Evolutionary conservation across 2,888 invertebrate species (phyloP).

Genomic region (Podotricha telesiphe): DNA sequence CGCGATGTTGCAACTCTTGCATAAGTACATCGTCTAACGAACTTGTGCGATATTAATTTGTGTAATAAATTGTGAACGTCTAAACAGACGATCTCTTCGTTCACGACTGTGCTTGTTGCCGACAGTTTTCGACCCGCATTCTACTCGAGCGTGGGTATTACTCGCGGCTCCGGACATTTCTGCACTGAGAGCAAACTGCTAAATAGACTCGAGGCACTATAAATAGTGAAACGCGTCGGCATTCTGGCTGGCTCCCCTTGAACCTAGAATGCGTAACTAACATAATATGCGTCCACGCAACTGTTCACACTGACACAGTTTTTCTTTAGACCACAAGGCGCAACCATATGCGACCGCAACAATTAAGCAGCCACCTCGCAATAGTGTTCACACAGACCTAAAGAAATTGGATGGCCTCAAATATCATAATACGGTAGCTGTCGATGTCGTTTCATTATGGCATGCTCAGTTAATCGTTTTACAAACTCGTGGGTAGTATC

Average conservation of each 20-base stretch:
- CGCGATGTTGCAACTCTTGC: constrained; percentile 55
- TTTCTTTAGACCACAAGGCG: constrained; percentile 75
- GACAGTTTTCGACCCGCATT: constrained; percentile 55
- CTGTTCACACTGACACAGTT: constrained; percentile 79
- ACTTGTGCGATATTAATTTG: constrained; percentile 64
- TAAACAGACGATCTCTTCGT: constrained; percentile 42
- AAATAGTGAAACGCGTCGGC: constrained; percentile 80
- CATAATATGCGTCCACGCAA: constrained; percentile 75
- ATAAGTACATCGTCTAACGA: constrained; percentile 64
- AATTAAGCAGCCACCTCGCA: constrained; percentile 47
- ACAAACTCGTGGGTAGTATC: constrained; percentile 30
- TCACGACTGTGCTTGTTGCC: constrained; percentile 51
- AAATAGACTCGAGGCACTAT: constrained; percentile 78
- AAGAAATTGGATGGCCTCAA: constrained; percentile 19
- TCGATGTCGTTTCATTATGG: constrained; percentile 15
- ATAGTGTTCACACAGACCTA: constrained; percentile 18
- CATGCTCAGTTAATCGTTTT: constrained; percentile 17
- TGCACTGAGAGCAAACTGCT: constrained; percentile 78
- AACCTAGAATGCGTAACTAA: constrained; percentile 74
- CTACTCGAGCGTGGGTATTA: constrained; percentile 64
- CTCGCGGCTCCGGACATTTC: constrained; percentile 78
- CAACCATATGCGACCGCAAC: constrained; percentile 71
- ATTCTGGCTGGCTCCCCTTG: constrained; percentile 80
- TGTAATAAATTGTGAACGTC: constrained; percentile 41
- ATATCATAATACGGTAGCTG: constrained; percentile 13